Conservation (phyloP, 2,888 invertebrate species). For the Gymnocheta viridis region DNA sequence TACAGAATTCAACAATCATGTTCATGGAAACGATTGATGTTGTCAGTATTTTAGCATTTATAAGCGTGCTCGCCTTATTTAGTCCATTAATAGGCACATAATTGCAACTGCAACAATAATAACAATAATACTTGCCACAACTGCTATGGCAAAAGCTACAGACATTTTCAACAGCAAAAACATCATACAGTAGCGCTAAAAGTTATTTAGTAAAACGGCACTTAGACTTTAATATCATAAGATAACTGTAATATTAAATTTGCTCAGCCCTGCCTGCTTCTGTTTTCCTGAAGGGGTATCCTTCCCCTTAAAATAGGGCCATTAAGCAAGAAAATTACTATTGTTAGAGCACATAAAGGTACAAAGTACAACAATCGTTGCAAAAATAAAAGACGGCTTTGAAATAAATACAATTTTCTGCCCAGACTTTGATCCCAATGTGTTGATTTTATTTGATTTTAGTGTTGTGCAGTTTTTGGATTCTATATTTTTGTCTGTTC, state of each 20-base stretch:
- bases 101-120: constrained; percentile 70
- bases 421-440: not conserved
- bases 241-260: constrained; percentile 65
- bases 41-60: constrained; percentile 72
- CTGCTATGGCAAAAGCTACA: constrained; percentile 64
- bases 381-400: constrained; percentile 5
- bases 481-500: not conserved
- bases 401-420: not conserved
- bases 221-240: constrained; percentile 77
- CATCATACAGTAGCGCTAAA: constrained; percentile 61
- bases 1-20: constrained; percentile 68
- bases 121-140: constrained; percentile 59
- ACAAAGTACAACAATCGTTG: not conserved
- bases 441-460: not conserved
- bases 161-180: constrained; percentile 38
- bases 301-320: constrained; percentile 47
- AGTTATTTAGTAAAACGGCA: constrained; percentile 72
- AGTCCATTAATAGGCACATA: constrained; percentile 73
- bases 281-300: constrained; percentile 5
- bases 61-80: constrained; percentile 71
- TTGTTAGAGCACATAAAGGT: constrained; percentile 15
- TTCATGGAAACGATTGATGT: constrained; percentile 70
- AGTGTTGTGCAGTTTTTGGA: not conserved
- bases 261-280: not conserved
- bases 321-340: constrained; percentile 53